Conservation (phyloP, 2,888 invertebrate species). For the Torymus auratus region DNA sequence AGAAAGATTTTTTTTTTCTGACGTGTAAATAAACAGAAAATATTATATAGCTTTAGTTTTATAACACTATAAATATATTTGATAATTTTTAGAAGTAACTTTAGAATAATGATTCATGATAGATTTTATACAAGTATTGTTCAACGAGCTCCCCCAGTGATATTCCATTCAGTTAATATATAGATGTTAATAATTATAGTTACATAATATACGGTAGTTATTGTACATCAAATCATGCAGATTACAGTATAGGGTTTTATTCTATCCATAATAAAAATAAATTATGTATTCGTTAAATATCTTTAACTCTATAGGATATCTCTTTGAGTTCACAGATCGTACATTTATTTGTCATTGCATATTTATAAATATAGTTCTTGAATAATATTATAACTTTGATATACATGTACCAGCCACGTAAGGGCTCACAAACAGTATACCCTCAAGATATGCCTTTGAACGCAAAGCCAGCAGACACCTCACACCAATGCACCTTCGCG, state of each 20-base stretch:
- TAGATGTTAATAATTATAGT: too few relatives aligned
- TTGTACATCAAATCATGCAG: too few relatives aligned
- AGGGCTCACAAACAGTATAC: neutral
- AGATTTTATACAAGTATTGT: neutral
- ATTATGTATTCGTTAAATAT: slow-evolving; percentile 6
- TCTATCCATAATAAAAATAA: neutral
- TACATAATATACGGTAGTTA: too few relatives aligned
- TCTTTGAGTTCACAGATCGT: neutral
- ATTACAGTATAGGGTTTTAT: too few relatives aligned
- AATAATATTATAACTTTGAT: slow-evolving; percentile 22
- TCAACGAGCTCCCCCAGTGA: too few relatives aligned
- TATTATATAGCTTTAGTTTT: slow-evolving; percentile 1
- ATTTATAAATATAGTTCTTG: slow-evolving; percentile 16
- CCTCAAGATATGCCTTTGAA: slow-evolving; percentile 10
- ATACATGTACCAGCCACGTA: neutral
- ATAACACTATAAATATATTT: neutral
- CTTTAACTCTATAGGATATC: slow-evolving; percentile 6
- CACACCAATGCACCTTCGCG: slow-evolving; percentile 34
- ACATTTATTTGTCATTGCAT: slow-evolving; percentile 4
- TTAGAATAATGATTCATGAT: slow-evolving; percentile 7
- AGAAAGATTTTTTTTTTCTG: slow-evolving; percentile 3
- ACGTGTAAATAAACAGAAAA: slow-evolving; percentile 3
- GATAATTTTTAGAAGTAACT: neutral
- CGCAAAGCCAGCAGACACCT: neutral
- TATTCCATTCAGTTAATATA: too few relatives aligned